Percentiles rank a stretch among this genome's conserved stretches.
Evolutionary conservation across 1,140 invertebrate species (phyloP).

Genomic region (Bombus pascuorum): DNA sequence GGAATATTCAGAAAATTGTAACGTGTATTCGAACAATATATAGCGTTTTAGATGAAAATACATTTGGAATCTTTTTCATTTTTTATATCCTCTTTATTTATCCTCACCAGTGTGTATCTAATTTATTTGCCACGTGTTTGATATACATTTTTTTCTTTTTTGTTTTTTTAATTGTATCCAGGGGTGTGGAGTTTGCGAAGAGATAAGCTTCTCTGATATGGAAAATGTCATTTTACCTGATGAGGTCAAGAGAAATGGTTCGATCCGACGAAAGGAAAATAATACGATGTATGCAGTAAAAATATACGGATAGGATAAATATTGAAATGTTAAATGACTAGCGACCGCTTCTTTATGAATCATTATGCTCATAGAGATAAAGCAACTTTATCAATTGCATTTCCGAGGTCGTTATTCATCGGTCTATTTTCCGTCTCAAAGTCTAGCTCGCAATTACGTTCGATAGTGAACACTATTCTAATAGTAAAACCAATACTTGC

Average conservation of each 20-base stretch:
- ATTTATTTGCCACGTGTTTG: neutral
- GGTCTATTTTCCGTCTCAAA: neutral
- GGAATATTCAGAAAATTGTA: neutral
- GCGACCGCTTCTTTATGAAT: neutral
- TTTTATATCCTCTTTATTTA: neutral
- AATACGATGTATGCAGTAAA: neutral
- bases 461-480: neutral
- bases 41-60: neutral
- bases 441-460: neutral
- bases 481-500: neutral
- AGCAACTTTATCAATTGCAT: neutral
- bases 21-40: neutral
- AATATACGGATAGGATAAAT: neutral
- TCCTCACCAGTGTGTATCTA: neutral
- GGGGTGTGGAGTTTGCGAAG: neutral
- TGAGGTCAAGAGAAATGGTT: neutral
- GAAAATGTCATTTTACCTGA: neutral
- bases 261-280: neutral
- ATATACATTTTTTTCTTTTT: neutral
- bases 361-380: neutral
- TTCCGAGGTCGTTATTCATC: neutral
- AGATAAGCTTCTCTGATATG: neutral
- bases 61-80: neutral
- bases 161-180: neutral
- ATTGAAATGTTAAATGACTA: neutral